Evolutionary conservation across 2,113 vertebrate species (phyloP).

Genomic region (Sylvia atricapilla): DNA sequence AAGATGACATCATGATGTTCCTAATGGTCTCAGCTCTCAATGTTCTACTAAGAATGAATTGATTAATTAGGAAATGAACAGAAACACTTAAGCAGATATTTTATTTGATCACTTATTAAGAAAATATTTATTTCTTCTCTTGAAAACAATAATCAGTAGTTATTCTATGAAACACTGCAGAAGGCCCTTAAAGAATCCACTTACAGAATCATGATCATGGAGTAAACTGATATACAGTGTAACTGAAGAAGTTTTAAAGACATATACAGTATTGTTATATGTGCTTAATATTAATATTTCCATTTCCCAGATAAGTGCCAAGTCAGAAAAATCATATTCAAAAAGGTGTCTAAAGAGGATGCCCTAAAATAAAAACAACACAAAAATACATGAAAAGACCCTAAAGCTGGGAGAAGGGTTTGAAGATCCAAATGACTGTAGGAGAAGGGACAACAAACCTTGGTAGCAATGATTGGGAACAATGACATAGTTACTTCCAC

Average conservation of each 20-base stretch:
- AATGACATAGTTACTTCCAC: not conserved
- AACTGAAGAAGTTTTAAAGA: not conserved
- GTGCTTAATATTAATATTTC: not conserved
- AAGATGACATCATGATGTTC: not conserved
- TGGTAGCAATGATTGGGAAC: not conserved
- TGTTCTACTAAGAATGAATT: not conserved
- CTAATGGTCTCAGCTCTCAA: not conserved
- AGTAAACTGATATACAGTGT: accelerated
- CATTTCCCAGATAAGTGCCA: not conserved
- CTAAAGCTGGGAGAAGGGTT: not conserved
- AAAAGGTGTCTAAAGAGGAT: not conserved
- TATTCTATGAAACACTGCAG: not conserved
- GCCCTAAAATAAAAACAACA: not conserved
- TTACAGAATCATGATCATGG: not conserved
- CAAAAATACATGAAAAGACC: not conserved
- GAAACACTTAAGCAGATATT: not conserved
- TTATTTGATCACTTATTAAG: not conserved
- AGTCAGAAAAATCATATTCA: not conserved
- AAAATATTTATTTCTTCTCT: not conserved
- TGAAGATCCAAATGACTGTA: not conserved
- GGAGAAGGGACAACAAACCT: not conserved
- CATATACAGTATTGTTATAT: not conserved
- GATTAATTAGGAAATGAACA: not conserved
- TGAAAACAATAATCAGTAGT: not conserved
- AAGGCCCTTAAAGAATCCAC: not conserved